These are phyloP conservation scores for Eugnorisma glareosa DNA, from an alignment of 2,888 invertebrate species.

Conservation along the genomic window DNA sequence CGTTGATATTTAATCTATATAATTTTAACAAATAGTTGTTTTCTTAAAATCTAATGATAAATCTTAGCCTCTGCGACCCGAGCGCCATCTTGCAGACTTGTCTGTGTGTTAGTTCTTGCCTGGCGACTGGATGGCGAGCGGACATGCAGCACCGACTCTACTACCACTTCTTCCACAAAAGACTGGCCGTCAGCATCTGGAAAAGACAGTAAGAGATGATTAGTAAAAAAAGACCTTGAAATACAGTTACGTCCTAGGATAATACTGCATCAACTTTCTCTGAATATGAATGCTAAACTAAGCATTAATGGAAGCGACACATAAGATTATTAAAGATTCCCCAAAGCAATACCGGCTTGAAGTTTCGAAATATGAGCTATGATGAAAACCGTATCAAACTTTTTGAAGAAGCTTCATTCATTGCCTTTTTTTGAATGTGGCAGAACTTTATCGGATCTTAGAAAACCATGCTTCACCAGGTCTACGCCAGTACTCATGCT, in stretches of 20 bases:
- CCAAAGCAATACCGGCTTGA: neutral
- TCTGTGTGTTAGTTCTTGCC: conserved; percentile 79
- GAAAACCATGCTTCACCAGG: neutral
- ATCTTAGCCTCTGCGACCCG: conserved; percentile 79
- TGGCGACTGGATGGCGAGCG: conserved; percentile 79
- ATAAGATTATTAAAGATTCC: neutral
- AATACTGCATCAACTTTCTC: too few species aligned
- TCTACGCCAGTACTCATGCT: neutral
- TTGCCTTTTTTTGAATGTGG: neutral
- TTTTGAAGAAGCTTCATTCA: neutral
- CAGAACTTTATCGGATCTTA: neutral
- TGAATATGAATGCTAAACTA: neutral
- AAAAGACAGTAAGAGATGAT: conserved; percentile 46
- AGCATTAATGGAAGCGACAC: neutral
- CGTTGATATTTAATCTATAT: too few species aligned
- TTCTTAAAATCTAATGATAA: conserved; percentile 39
- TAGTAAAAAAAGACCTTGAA: neutral
- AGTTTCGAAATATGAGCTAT: neutral
- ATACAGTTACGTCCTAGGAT: neutral
- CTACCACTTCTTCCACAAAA: conserved; percentile 87
- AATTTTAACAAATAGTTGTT: neutral
- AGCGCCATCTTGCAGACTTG: conserved; percentile 81
- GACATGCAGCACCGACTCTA: conserved; percentile 85
- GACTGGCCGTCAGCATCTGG: conserved; percentile 80
- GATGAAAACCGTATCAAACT: neutral